phyloP scores from a whole-genome alignment of 1,140 invertebrate species.

The Zelostemma sp. region DNA sequence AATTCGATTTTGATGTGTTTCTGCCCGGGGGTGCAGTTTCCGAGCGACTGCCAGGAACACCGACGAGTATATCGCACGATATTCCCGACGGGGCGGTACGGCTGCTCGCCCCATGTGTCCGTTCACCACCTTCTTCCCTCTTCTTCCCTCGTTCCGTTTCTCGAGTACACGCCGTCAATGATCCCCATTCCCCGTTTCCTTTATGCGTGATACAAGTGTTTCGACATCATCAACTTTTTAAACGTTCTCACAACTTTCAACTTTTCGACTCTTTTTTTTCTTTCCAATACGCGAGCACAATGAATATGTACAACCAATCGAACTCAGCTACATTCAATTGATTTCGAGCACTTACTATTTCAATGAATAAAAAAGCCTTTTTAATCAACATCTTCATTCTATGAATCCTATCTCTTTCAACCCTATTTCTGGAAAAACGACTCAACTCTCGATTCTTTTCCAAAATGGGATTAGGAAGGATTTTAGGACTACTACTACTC shows the following conservation, averaged over 20 bases:
- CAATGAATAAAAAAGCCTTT: too few species aligned
- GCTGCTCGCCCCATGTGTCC: background rate
- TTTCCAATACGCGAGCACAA: too few species aligned
- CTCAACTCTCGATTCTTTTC: too few species aligned
- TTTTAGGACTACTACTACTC: too few species aligned
- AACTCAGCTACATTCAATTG: too few species aligned
- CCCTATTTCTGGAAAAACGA: too few species aligned
- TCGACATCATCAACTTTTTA: conserved; percentile 1
- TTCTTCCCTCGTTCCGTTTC: conserved; percentile 1
- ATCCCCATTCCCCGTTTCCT: conserved; percentile 7
- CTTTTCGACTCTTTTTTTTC: too few species aligned
- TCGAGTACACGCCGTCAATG: conserved; percentile 36
- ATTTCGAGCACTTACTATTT: too few species aligned
- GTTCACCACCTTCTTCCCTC: conserved; percentile 13
- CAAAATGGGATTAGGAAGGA: too few species aligned
- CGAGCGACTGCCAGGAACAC: conserved; percentile 10
- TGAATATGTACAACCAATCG: too few species aligned
- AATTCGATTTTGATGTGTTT: conserved; percentile 71
- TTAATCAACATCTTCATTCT: too few species aligned
- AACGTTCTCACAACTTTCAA: background rate
- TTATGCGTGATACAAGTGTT: conserved; percentile 1
- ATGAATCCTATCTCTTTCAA: too few species aligned
- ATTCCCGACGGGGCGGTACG: conserved; percentile 13
- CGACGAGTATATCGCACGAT: conserved; percentile 9
- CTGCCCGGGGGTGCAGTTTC: conserved; percentile 54